phyloP scores from a whole-genome alignment of 2,113 vertebrate genomes.

The Glaucomys volans region DNA sequence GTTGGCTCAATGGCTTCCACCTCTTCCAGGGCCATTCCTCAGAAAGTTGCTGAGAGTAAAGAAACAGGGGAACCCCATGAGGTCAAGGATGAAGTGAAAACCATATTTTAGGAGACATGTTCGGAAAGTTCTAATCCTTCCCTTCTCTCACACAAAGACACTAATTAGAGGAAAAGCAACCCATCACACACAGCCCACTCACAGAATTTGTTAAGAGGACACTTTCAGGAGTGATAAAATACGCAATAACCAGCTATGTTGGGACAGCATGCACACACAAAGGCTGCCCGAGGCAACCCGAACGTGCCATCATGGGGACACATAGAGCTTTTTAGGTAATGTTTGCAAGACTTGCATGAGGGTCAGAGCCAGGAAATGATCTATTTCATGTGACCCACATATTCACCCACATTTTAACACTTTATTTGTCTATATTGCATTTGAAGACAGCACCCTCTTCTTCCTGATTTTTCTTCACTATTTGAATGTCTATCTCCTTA shows the following conservation, averaged over 20 bases:
- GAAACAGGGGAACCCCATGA: neutral
- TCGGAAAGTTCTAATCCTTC: neutral
- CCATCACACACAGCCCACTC: neutral
- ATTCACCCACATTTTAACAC: neutral
- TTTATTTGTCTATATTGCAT: neutral
- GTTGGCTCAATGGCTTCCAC: accelerated
- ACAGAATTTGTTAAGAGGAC: neutral
- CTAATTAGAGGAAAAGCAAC: neutral
- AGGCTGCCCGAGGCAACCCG: neutral
- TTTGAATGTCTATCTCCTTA: neutral
- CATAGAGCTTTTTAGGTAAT: neutral
- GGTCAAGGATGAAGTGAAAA: neutral
- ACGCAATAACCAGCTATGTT: too few relatives aligned
- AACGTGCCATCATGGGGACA: too few relatives aligned
- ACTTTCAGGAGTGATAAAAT: neutral
- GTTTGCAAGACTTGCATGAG: neutral
- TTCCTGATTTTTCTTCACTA: neutral
- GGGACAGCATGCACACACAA: too few relatives aligned
- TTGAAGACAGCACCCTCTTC: neutral
- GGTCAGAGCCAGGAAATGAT: neutral
- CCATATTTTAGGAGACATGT: neutral
- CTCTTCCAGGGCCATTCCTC: neutral
- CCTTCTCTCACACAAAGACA: neutral
- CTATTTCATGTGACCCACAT: neutral
- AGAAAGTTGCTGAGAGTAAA: neutral